Conservation (phyloP, 23 tunicate species). For the Botrylloides violaceus region DNA sequence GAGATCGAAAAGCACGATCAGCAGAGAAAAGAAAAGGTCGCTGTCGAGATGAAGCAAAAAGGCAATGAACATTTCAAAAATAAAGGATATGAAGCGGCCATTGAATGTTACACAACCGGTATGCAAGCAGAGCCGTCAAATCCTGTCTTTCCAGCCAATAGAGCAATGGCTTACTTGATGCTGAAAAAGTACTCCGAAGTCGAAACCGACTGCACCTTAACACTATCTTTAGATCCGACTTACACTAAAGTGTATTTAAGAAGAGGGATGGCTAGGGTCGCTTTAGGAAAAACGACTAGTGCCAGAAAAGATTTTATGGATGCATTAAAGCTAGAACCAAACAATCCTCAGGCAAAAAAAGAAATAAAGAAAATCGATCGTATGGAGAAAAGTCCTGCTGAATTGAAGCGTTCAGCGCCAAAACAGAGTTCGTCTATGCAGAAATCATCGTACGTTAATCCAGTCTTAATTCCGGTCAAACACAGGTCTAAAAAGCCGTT, state of each 20-base stretch:
- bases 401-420: neutral
- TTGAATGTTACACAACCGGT: conserved; percentile 75
- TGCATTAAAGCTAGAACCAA: conserved; percentile 81
- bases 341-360: conserved; percentile 64
- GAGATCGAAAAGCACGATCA: conserved; percentile 19
- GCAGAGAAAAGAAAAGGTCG: conserved; percentile 27
- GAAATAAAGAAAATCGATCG: conserved; percentile 51
- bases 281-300: conserved; percentile 63
- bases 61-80: conserved; percentile 75
- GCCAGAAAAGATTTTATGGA: conserved; percentile 76
- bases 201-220: conserved; percentile 79
- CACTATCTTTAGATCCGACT: conserved; percentile 74
- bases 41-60: conserved; percentile 60
- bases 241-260: conserved; percentile 80
- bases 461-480: conserved; percentile 7
- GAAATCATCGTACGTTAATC: conserved; percentile 9
- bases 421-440: neutral
- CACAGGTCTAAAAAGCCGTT: conserved; percentile 43
- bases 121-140: conserved; percentile 86
- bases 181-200: conserved; percentile 70
- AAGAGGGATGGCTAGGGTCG: conserved; percentile 61
- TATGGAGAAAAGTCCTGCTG: conserved; percentile 5
- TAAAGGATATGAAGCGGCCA: conserved; percentile 47
- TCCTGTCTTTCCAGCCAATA: conserved; percentile 76
- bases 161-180: conserved; percentile 80